Evolutionary conservation across 92 coral and sea anemone genomes (phyloP).

Genomic region (Siderastrea siderea): DNA sequence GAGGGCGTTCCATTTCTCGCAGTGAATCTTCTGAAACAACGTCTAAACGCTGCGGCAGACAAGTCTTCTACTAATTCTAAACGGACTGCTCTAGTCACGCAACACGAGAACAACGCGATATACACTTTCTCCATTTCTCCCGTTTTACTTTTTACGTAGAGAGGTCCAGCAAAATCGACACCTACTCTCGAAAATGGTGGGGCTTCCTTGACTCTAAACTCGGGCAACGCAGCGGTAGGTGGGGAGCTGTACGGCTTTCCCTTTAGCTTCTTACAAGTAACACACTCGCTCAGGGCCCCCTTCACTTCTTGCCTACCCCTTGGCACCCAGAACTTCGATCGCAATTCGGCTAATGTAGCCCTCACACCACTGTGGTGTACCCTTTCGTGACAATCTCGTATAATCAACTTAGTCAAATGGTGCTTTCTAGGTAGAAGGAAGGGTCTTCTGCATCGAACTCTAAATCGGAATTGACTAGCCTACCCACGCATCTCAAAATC

Average conservation of each 20-base stretch:
- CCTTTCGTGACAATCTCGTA: constrained; percentile 16
- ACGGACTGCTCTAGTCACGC: no score
- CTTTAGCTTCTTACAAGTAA: not conserved
- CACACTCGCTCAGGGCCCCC: not conserved
- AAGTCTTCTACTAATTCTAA: no score
- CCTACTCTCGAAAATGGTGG: constrained; percentile 21
- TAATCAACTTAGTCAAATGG: no score
- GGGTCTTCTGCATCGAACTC: no score
- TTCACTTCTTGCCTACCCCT: constrained; percentile 56
- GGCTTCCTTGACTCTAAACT: constrained; percentile 33
- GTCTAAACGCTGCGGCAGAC: no score
- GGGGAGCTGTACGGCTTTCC: constrained; percentile 15
- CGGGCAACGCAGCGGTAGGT: constrained; percentile 30
- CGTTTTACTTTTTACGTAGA: constrained; percentile 3
- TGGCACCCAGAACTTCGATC: constrained; percentile 34
- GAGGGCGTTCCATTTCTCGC: no score
- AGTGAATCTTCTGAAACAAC: not conserved
- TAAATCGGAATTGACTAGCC: not conserved
- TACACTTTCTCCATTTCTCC: constrained; percentile 24
- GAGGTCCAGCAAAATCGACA: not conserved
- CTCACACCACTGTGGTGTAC: constrained; percentile 13
- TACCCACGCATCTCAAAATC: not conserved
- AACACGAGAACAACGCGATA: not conserved
- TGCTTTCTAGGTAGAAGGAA: no score
- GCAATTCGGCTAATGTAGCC: no score